Percentiles rank a stretch among this genome's conserved stretches.
Evolutionary conservation across 1,140 invertebrate species (phyloP).

Genomic region (Drosophila pachea): DNA sequence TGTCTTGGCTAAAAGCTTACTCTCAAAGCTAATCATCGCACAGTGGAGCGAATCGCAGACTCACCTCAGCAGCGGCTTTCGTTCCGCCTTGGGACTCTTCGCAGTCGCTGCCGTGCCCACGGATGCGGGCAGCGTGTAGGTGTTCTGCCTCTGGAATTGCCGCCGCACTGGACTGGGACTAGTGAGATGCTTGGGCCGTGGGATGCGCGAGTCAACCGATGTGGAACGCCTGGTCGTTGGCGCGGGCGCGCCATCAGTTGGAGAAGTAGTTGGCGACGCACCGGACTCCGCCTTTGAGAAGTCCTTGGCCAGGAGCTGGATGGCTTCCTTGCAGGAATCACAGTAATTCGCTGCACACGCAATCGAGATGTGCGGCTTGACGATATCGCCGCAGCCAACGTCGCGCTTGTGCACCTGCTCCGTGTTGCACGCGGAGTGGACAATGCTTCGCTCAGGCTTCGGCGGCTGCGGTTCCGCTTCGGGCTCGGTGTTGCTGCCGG

Average conservation of each 20-base stretch:
- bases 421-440: conserved; percentile 70
- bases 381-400: conserved; percentile 80
- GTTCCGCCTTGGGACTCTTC: conserved; percentile 57
- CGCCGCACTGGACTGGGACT: conserved; percentile 79
- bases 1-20: conserved; percentile 38
- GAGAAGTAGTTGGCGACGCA: neutral
- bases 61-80: conserved; percentile 57
- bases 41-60: conserved; percentile 37
- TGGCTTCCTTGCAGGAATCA: conserved; percentile 84
- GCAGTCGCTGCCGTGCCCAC: conserved; percentile 33
- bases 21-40: neutral
- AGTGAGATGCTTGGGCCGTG: conserved; percentile 78
- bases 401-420: conserved; percentile 78
- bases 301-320: conserved; percentile 80
- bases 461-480: conserved; percentile 7
- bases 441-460: conserved; percentile 27
- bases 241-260: neutral
- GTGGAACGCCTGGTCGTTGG: conserved; percentile 40
- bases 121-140: conserved; percentile 78
- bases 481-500: conserved; percentile 60
- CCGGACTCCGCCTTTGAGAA: conserved; percentile 69
- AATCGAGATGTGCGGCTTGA: conserved; percentile 80
- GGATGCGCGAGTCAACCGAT: conserved; percentile 78
- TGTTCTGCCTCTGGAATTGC: conserved; percentile 79
- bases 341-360: conserved; percentile 82